Base-by-base conservation (phyloP, 2,888 invertebrate species). In the Ophion obscuratus region DNA sequence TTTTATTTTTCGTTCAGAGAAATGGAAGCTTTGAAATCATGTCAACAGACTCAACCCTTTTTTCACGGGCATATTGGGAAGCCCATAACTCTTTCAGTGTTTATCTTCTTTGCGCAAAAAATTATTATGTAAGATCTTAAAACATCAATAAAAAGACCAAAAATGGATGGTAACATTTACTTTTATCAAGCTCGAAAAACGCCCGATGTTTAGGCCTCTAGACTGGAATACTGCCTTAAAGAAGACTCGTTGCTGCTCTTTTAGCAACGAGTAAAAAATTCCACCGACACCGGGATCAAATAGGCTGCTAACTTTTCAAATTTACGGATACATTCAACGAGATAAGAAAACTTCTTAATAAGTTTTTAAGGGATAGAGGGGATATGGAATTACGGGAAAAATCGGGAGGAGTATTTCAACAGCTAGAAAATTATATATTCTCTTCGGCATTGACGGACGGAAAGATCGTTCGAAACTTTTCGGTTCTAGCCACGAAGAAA, bases 171-270 rank as follows among this genome's bases (percentile, higher is more conserved):
- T 31, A 31, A 31, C 31, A 31, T 31, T 31, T 24, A 24, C 24
- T 31, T 31, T 31, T 31, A 31, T 31, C 31, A 31, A 31, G 31
- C 4, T 36, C 59, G 27, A 20, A 53, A 83, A 91, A 91, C 84
- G 31, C 90, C 91, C 87, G 88, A 88, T 90, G 90, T 90, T 90
- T 90, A 92, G 91, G 91, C 89, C 88, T 84, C 62, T 6, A 1
- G 88, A 89, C 11, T 44, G 0, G 11, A 11, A 10, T 11, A 44
- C 9, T 0, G 10, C 44, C 44, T 47, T 47, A 14, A 47, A 47
- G 14, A 47, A 47, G 3, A 11, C 47, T 47, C 14, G 47, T 47
- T 47, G 11, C 7, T 47, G 10, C 47, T 14, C 14, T 47, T 47
- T 47, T 47, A 14, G 3, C 47, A 14, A 47, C 14, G 47, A 0